Conservation (phyloP, 2,888 invertebrate genomes). For the Lacanobia wlatinum region DNA sequence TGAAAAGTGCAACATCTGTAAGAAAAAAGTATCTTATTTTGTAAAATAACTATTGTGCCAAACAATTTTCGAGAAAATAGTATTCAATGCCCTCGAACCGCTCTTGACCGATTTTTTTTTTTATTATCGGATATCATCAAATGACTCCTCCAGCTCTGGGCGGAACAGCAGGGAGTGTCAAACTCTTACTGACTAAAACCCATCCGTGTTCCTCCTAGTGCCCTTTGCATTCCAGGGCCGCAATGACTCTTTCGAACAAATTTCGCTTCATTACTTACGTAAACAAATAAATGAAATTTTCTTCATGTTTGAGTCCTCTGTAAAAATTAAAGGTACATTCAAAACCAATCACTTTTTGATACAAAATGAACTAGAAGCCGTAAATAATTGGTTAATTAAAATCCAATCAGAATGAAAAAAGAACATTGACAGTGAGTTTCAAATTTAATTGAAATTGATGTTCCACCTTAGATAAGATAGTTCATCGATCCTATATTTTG, state of each 20-base stretch:
- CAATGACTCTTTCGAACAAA: too few relatives aligned
- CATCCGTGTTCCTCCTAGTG: too few relatives aligned
- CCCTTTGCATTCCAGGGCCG: too few relatives aligned
- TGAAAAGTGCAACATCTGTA: constrained; percentile 1
- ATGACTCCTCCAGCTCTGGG: too few relatives aligned
- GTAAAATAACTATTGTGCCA: neutral
- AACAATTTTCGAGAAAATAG: neutral
- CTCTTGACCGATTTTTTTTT: too few relatives aligned
- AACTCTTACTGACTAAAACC: too few relatives aligned
- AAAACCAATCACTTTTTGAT: constrained; percentile 16
- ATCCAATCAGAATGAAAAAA: constrained; percentile 12
- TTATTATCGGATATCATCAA: too few relatives aligned
- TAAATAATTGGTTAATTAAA: constrained; percentile 40
- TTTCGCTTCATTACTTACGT: constrained; percentile 32
- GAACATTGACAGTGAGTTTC: constrained; percentile 17
- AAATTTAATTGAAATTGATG: constrained; percentile 14
- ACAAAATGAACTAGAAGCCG: constrained; percentile 12
- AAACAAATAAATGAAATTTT: constrained; percentile 17
- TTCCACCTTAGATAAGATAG: constrained; percentile 13
- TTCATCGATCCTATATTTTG: neutral
- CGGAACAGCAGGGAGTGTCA: too few relatives aligned
- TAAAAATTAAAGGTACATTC: neutral
- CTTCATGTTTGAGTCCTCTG: constrained; percentile 19
- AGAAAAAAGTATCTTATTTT: neutral
- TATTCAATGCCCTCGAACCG: too few relatives aligned